Conservation (phyloP, 2,113 vertebrate genomes). For the Tragelaphus imberbis region DNA sequence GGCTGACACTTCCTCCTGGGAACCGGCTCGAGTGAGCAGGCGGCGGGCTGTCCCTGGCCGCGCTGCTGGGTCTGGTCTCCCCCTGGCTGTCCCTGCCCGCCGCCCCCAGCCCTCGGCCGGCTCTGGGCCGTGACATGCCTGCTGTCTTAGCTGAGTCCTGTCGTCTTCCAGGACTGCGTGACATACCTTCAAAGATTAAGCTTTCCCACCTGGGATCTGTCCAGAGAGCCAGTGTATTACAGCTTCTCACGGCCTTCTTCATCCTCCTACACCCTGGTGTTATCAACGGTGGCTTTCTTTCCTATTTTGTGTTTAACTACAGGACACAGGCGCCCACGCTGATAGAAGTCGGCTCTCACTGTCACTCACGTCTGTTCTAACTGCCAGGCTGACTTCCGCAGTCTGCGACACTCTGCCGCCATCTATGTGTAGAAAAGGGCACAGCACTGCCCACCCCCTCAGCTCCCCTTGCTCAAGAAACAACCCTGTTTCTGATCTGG, state of each 20-base stretch:
- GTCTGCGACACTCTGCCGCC: slow-evolving; percentile 90
- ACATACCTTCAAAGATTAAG: slow-evolving; percentile 83
- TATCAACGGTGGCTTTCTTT: slow-evolving; percentile 80
- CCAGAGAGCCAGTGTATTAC: slow-evolving; percentile 75
- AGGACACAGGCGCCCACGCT: slow-evolving; percentile 67
- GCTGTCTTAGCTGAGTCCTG: slow-evolving; percentile 80
- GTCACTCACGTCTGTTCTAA: background rate
- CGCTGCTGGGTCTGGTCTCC: slow-evolving; percentile 74
- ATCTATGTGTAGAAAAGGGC: slow-evolving; percentile 83
- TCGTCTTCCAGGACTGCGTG: slow-evolving; percentile 75
- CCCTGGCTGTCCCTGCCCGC: slow-evolving; percentile 47
- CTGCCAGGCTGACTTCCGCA: background rate
- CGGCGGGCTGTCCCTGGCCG: slow-evolving; percentile 72
- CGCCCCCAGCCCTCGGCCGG: slow-evolving; percentile 24
- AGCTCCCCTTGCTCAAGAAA: background rate
- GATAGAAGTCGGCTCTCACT: slow-evolving; percentile 66
- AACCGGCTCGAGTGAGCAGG: slow-evolving; percentile 77
- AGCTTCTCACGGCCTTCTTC: slow-evolving; percentile 76
- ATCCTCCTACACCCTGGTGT: slow-evolving; percentile 57
- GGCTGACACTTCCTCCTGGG: slow-evolving; percentile 84
- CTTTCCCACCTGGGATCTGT: slow-evolving; percentile 79
- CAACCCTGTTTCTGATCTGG: background rate
- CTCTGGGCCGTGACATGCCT: slow-evolving; percentile 77
- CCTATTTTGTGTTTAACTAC: slow-evolving; percentile 73
- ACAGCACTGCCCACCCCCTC: background rate